Base-by-base conservation (phyloP, 1,140 invertebrate genomes). In the Apis dorsata region DNA sequence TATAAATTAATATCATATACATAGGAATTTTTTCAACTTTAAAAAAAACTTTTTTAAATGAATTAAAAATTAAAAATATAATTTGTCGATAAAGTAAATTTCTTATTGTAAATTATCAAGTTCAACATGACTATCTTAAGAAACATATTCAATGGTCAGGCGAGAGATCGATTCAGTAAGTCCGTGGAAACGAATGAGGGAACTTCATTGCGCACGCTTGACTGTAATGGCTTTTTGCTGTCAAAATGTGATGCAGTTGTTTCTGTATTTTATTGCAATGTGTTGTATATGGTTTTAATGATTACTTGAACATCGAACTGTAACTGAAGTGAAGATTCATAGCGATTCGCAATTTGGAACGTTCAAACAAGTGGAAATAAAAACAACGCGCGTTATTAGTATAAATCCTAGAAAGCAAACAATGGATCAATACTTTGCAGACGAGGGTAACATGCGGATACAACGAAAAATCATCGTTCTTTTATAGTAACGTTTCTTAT, bases 341-440 rank as follows among this genome's bases (percentile, higher is more conserved):
- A 13, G 12, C 34, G 4, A 59, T 0, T 28, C 8, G 51, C 21
- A n/a, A 62, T n/a, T 63, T 49, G 73, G 51, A 65, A 89, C 85
- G 63, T 88, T 88, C 7, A 24, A 55, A 81, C n/a, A 88, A 86
- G 83, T 79, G 66, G 66, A 60, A 73, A 68, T 70, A 69, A 69
- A 75, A 63, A 63, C 72, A 70, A 66, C 78, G 74, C 66, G 79
- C 84, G 80, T 89, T 86, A 69, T 86, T 84, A 84, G 80, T 77
- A 81, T 44, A 68, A 83, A 87, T 87, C 62, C 79, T 80, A 74
- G 81, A 75, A 44, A 84, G 76, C 83, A 90, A 92, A 91, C 92
- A 91, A 93, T 93, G 91, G 92, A 93, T 93, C 92, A 93, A 93
- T 91, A 90, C 86, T 73, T 89, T 81, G 69, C 78, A 63, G 83